Evolutionary conservation across 2,113 vertebrate species (phyloP).

Genomic region (Oreochromis spilurus): DNA sequence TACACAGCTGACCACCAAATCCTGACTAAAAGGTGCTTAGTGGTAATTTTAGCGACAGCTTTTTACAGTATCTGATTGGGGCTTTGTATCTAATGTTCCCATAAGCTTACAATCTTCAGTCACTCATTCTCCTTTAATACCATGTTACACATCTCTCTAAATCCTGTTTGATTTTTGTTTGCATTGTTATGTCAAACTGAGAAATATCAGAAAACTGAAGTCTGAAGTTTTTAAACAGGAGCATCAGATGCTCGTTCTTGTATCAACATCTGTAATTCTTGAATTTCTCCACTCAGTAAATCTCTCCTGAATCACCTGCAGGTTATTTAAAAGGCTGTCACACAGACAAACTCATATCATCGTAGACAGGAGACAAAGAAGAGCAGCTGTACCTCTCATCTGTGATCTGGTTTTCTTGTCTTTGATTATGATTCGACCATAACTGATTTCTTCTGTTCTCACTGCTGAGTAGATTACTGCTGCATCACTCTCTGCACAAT

Average conservation of each 20-base stretch:
- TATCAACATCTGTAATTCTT: not conserved
- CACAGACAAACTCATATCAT: fast-evolving
- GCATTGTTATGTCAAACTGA: fast-evolving
- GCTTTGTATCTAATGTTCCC: fast-evolving
- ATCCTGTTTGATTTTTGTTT: fast-evolving
- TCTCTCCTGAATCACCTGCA: fast-evolving
- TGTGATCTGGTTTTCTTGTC: fast-evolving
- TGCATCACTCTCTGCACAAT: fast-evolving
- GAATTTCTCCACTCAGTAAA: fast-evolving
- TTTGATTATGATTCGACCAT: fast-evolving
- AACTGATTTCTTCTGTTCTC: fast-evolving
- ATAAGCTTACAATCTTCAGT: fast-evolving
- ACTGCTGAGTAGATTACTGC: not conserved
- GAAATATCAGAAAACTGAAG: fast-evolving
- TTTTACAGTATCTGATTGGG: not conserved
- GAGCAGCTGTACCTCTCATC: not conserved
- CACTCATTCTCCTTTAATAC: fast-evolving
- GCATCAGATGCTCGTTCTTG: fast-evolving
- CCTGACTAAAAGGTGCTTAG: not conserved
- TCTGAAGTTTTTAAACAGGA: no score
- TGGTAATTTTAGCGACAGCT: fast-evolving
- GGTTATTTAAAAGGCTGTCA: not conserved
- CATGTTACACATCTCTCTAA: fast-evolving
- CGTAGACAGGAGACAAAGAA: fast-evolving
- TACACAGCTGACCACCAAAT: fast-evolving